A percentile compares a stretch with the other conserved stretches of the same genome.
These are phyloP conservation scores for Ciconia nigra DNA, from an alignment of 2,797 vertebrate genomes.

Conservation along the genomic window DNA sequence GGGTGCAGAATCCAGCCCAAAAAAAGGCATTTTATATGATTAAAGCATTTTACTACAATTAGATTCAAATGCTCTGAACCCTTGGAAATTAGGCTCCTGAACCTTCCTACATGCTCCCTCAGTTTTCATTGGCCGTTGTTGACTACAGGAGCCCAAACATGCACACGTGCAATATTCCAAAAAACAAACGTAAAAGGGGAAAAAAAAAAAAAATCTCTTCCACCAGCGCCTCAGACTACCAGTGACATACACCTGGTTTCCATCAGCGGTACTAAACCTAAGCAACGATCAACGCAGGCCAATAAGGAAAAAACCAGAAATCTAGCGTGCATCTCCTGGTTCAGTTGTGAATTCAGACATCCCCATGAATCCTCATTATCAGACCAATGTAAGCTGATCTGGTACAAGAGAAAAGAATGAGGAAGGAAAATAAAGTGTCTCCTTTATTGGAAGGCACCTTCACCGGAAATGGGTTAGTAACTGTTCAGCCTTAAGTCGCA, in stretches of 20 bases:
- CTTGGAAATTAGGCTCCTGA: neutral
- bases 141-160: neutral
- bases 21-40: neutral
- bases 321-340: neutral
- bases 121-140: rapidly evolving
- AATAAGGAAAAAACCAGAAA: neutral
- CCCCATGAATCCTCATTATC: neutral
- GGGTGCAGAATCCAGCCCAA: neutral
- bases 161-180: neutral
- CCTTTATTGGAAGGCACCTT: neutral
- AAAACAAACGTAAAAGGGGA: neutral
- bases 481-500: neutral
- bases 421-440: neutral
- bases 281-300: neutral
- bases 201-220: neutral
- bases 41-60: neutral
- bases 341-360: neutral
- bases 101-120: neutral
- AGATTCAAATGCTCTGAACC: neutral
- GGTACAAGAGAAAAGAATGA: neutral
- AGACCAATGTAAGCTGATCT: neutral
- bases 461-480: neutral
- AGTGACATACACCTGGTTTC: no score
- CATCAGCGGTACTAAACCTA: neutral
- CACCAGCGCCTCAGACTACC: rapidly evolving